A percentile compares a stretch with the other conserved stretches of the same genome.
These are phyloP conservation scores for Orbicella faveolata DNA, from an alignment of 64 coral and sea anemone genomes.

Conservation along the genomic window DNA sequence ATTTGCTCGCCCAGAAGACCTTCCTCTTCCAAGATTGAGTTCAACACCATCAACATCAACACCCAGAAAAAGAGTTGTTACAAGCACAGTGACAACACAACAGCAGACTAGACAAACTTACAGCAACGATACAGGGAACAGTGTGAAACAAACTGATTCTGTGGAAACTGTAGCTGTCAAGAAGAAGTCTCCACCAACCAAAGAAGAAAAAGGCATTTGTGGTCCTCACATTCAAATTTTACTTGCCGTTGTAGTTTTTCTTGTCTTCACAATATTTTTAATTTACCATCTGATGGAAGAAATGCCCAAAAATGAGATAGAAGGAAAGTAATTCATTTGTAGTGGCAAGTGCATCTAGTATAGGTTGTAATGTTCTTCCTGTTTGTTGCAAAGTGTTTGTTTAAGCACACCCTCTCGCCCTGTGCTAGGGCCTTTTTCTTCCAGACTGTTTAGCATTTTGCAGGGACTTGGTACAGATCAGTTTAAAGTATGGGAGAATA, in stretches of 20 bases:
- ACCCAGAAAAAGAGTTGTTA: constrained; percentile 9
- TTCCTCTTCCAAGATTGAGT: neutral
- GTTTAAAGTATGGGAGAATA: too few species aligned
- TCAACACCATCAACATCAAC: constrained; percentile 7
- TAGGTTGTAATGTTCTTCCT: too few species aligned
- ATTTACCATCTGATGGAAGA: constrained; percentile 23
- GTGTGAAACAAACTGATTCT: neutral
- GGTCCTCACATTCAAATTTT: constrained; percentile 30
- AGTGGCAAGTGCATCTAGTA: too few species aligned
- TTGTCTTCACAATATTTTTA: constrained; percentile 20
- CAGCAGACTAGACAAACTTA: neutral
- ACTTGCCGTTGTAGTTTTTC: constrained; percentile 22
- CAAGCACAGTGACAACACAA: neutral
- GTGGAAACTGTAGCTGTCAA: neutral
- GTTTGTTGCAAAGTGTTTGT: too few species aligned
- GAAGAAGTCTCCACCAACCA: neutral
- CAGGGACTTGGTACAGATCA: too few species aligned
- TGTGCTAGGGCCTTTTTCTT: too few species aligned
- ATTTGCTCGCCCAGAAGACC: neutral
- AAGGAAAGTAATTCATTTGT: neutral
- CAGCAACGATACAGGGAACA: neutral
- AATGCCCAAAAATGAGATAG: neutral
- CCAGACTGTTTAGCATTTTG: too few species aligned
- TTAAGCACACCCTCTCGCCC: too few species aligned
- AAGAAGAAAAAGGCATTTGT: constrained; percentile 3